Evolutionary conservation across 2,888 invertebrate genomes (phyloP).

Genomic region (Macrosiphum euphorbiae): DNA sequence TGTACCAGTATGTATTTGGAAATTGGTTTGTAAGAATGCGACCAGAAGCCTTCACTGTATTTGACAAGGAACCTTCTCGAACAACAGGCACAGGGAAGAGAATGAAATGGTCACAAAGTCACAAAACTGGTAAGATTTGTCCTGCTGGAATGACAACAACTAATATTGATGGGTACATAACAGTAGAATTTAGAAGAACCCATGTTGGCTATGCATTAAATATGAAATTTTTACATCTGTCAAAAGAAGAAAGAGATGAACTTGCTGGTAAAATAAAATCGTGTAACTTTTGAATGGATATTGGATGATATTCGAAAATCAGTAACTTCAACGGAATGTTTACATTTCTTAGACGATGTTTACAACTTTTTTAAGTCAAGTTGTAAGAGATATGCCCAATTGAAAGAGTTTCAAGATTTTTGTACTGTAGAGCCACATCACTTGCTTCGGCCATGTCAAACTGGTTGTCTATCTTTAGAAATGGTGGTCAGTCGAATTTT

Average conservation of each 20-base stretch:
- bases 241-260: too few relatives aligned
- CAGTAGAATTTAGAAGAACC: conserved; percentile 20
- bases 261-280: too few relatives aligned
- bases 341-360: too few relatives aligned
- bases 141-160: background rate
- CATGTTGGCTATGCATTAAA: conserved; percentile 14
- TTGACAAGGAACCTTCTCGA: too few relatives aligned
- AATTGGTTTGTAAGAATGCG: background rate
- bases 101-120: background rate
- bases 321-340: too few relatives aligned
- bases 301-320: too few relatives aligned
- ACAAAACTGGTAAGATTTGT: too few relatives aligned
- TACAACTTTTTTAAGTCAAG: background rate
- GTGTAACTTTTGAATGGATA: too few relatives aligned
- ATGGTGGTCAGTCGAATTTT: background rate
- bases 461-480: background rate
- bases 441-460: background rate
- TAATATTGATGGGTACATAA: background rate
- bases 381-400: background rate
- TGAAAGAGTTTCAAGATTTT: background rate
- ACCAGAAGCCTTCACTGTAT: background rate
- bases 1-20: background rate
- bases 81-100: background rate
- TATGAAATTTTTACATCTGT: too few relatives aligned
- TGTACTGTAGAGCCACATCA: background rate